These are phyloP conservation scores for Chymomyza procnemis DNA, from an alignment of 2,888 invertebrate genomes.

Conservation along the genomic window DNA sequence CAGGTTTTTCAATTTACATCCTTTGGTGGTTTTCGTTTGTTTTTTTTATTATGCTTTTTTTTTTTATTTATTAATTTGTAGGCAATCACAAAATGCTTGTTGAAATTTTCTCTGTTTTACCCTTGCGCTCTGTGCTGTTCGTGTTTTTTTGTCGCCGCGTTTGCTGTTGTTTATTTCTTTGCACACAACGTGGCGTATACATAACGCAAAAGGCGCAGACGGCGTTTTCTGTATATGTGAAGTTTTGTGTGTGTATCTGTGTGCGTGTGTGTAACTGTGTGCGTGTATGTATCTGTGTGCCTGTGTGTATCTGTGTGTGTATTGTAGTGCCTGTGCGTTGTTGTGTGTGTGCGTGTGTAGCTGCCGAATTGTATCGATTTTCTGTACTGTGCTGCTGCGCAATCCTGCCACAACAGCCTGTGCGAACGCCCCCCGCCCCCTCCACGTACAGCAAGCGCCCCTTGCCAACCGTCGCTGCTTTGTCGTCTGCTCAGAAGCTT, in stretches of 20 bases:
- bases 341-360: constrained; percentile 57
- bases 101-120: not conserved
- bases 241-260: not conserved
- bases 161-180: not conserved
- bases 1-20: not conserved
- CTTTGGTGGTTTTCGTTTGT: not conserved
- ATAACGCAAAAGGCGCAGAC: constrained; percentile 37
- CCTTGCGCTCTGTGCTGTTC: constrained; percentile 14
- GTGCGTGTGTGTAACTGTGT: constrained; percentile 23
- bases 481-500: constrained; percentile 30
- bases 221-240: not conserved
- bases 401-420: not conserved
- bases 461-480: constrained; percentile 24
- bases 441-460: constrained; percentile 4
- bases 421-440: too few relatives aligned
- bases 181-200: constrained; percentile 49
- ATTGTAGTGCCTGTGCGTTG: constrained; percentile 2
- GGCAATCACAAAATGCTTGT: not conserved
- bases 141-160: not conserved
- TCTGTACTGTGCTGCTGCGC: constrained; percentile 39
- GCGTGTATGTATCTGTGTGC: constrained; percentile 43
- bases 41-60: not conserved
- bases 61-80: not conserved
- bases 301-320: not conserved
- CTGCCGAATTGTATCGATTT: constrained; percentile 65